Evolutionary conservation across 2,113 vertebrate species (phyloP).

Genomic region (Paralichthys olivaceus): DNA sequence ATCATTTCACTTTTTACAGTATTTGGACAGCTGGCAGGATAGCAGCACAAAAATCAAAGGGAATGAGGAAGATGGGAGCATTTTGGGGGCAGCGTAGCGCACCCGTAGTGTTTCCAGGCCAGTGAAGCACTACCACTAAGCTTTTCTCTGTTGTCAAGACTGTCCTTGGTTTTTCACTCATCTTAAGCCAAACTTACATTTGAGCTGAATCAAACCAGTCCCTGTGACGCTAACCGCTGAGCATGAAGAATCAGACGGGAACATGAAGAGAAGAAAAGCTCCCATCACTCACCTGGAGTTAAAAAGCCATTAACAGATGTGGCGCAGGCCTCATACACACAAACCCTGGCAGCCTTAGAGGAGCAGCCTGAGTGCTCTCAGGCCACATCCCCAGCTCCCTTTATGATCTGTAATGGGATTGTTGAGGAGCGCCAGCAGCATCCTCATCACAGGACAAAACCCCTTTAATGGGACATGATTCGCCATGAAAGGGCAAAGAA

Average conservation of each 20-base stretch:
- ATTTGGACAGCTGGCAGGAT: slow-evolving; percentile 6
- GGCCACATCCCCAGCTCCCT: slow-evolving; percentile 71
- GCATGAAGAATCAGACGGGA: slow-evolving; percentile 27
- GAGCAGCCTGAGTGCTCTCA: slow-evolving; percentile 65
- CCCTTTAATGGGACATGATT: slow-evolving; percentile 75
- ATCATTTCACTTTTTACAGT: slow-evolving; percentile 3
- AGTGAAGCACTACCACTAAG: slow-evolving; percentile 35
- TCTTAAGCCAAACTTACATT: slow-evolving; percentile 45
- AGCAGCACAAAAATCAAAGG: not conserved
- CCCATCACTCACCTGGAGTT: slow-evolving; percentile 62
- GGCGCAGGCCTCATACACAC: slow-evolving; percentile 35
- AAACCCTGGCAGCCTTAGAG: slow-evolving; percentile 43
- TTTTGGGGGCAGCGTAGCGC: slow-evolving; percentile 19
- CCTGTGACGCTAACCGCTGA: slow-evolving; percentile 26
- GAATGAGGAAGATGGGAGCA: not conserved
- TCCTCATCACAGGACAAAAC: slow-evolving; percentile 74
- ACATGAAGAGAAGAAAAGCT: slow-evolving; percentile 17
- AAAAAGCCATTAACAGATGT: slow-evolving; percentile 61
- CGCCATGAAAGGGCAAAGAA: slow-evolving; percentile 66
- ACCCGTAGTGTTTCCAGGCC: slow-evolving; percentile 38
- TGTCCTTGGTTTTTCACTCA: slow-evolving; percentile 36
- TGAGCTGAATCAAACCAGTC: slow-evolving; percentile 36
- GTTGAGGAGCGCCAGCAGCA: slow-evolving; percentile 69
- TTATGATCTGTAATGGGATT: slow-evolving; percentile 78
- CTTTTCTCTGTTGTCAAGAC: slow-evolving; percentile 30